Base-by-base conservation (phyloP, 2,888 invertebrate species). In the Congeria kusceri region DNA sequence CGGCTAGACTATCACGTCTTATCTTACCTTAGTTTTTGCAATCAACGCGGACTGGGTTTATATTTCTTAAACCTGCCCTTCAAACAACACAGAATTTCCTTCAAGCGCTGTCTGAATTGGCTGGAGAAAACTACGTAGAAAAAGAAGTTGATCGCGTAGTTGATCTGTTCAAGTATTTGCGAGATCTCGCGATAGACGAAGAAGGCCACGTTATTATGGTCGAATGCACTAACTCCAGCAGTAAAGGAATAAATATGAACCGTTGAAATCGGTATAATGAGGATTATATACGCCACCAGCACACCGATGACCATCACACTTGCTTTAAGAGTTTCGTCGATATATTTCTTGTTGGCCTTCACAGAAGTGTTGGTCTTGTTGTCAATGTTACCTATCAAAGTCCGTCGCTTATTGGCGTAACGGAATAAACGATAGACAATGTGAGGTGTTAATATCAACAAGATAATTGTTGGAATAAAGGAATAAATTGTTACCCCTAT, bases 141-240 rank as follows among this genome's bases (percentile, higher is more conserved):
- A 69, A 87, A 84, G 73, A 90, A 90, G 74, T 90, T 90, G 68
- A 88, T 80, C 39, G 89, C 83, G 72, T 89, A 88, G 58, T 89
- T 90, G 28, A 88, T 72, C 64, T 87, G 88, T 44, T 90, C 89
- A 59, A 89, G 64, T 18, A 88, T 76, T 67, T 88, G 87, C 11
- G 88, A 78, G 4, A 89, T 66, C 59, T 89, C 87, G 15, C 88
- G 72, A 49, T 78, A 86, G 28, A 84, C 68, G 27, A 85, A 71
- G 39, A 89, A 83, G 0, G 72, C 71, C 5, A 68, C 76, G 27
- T 65, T 76, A 46, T 83, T 83, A 20, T 64, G 65, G n/a, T 80
- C 89, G 57, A 87, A 89, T 11, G 88, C 80, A 44, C 85, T 82
- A 15, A 84, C 71, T 11, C 77, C 78, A 4, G 57, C 59, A 61